phyloP scores from a whole-genome alignment of 2,797 vertebrate species.

The Sphenopsis melanotis region DNA sequence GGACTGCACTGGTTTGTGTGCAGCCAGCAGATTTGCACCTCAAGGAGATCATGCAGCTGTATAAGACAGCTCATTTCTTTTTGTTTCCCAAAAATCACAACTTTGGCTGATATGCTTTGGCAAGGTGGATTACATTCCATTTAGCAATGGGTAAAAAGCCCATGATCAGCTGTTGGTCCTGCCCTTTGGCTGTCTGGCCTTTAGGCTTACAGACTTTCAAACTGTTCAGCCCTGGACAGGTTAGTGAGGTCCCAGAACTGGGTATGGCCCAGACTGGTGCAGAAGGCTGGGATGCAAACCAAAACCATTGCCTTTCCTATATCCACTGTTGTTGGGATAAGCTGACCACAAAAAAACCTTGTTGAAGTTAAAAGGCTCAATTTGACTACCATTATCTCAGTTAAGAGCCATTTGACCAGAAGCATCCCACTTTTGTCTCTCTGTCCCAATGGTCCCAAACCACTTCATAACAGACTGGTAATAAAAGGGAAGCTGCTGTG shows the following conservation, averaged over 20 bases:
- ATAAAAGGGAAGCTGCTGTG: not conserved
- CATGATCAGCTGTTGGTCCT: not conserved
- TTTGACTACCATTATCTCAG: not conserved
- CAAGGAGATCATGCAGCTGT: not conserved
- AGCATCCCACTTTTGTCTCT: not conserved
- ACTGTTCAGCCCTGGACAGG: not conserved
- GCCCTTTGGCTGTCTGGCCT: not conserved
- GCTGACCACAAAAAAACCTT: not conserved
- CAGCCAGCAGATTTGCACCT: not conserved
- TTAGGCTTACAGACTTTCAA: not conserved
- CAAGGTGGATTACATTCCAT: not conserved
- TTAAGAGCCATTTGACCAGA: not conserved
- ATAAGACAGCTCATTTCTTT: not conserved
- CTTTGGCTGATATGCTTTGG: not conserved
- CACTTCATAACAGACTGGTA: not conserved
- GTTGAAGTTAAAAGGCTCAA: not conserved
- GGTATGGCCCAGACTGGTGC: not conserved
- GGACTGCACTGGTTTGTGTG: fast-evolving
- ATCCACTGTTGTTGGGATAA: not conserved
- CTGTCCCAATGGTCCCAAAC: not conserved
- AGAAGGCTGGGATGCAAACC: not conserved
- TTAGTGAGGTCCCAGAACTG: not conserved
- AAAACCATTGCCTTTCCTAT: not conserved
- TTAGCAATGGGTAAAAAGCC: not conserved
- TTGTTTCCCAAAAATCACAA: not conserved